Evolutionary conservation across 2,797 vertebrate genomes (phyloP).

Genomic region (Chiroxiphia lanceolata): DNA sequence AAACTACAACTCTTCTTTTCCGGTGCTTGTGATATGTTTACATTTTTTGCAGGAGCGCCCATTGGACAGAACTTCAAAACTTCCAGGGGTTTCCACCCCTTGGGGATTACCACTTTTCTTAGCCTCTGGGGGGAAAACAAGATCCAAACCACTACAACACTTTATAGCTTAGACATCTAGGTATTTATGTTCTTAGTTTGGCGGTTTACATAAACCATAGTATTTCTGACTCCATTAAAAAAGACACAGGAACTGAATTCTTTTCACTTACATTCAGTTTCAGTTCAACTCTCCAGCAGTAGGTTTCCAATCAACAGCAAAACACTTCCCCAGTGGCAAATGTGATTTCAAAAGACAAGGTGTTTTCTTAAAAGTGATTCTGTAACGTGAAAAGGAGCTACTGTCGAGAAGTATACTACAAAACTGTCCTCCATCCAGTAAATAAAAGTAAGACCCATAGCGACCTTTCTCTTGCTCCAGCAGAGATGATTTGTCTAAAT

Average conservation of each 20-base stretch:
- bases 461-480: slow-evolving; percentile 22
- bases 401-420: neutral
- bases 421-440: neutral
- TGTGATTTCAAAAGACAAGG: neutral
- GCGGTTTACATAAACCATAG: neutral
- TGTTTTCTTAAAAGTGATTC: slow-evolving; percentile 8
- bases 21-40: too few relatives aligned
- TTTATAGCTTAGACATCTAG: neutral
- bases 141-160: too few relatives aligned
- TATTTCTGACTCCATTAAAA: neutral
- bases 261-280: neutral
- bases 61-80: too few relatives aligned
- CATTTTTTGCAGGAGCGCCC: too few relatives aligned
- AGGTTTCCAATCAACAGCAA: slow-evolving; percentile 28
- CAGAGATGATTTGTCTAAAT: slow-evolving; percentile 33
- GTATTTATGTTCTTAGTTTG: neutral
- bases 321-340: neutral
- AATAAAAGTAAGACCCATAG: slow-evolving; percentile 14
- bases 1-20: too few relatives aligned
- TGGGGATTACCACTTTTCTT: too few relatives aligned
- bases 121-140: too few relatives aligned
- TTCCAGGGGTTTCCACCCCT: too few relatives aligned
- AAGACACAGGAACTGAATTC: neutral
- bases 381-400: neutral
- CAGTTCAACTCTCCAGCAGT: neutral